Base-by-base conservation (phyloP, 2,888 invertebrate genomes). In the Hydroisotoma schaefferi region DNA sequence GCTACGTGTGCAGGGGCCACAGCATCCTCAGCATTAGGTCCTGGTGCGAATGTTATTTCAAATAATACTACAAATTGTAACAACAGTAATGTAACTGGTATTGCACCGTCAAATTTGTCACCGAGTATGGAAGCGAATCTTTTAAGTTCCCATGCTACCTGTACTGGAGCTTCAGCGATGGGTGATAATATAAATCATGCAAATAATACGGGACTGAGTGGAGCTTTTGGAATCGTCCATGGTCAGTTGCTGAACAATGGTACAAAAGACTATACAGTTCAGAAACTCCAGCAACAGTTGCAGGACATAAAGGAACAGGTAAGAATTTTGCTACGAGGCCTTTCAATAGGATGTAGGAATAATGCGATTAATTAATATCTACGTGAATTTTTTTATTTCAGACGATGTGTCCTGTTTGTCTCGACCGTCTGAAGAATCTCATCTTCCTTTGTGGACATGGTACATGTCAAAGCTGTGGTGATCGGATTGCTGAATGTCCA, bases 261-360 rank as follows among this genome's bases (percentile, higher is more conserved):
- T 29, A 84, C 83, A 67, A 80, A 85, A 68, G 85, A 87, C 76
- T 84, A 84, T 66, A 83, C 82, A 61, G 88, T 95, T 58, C 88
- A 90, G 76, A 92, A 92, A 75, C 79, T 93, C 44, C 90, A 91
- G 75, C 94, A 97, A 76, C 95, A 97, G 76, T 79, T 98, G 65
- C 94, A 95, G 78, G 97, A 97, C 76, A 95, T 97, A 74, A 95
- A 94, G 76, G 95, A 97, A 78, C 94, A 94, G 85, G 94, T 91
- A 75, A 23, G 10, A 12, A 18, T 22, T 54, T 23, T 26, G 15
- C 33, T 33, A 6, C 15, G 15, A 33, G 15, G 8, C 6, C 6
- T 33, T 10, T 33, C 6, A 33, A 33, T 15, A 33, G 33, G 33
- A 6, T 6, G 33, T 33, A 15, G 6, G 6, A 33, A 10, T 10